Evolutionary conservation across 2,113 vertebrate genomes (phyloP), one percentile per base, ranked within the genome.

Genomic region (Puntigrus tetrazona): DNA sequence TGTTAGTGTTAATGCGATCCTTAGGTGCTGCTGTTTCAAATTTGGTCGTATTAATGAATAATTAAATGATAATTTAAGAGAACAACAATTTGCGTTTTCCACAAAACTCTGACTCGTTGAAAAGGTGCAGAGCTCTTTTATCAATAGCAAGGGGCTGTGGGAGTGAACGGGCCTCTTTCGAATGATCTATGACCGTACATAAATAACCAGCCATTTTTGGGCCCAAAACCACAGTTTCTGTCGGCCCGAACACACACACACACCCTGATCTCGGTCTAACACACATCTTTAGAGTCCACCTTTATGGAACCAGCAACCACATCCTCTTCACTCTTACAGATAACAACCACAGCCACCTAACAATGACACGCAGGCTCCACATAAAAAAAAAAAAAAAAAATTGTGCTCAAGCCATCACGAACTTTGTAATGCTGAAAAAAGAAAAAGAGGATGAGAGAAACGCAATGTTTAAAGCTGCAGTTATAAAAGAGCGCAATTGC

Each of bases 281-380:
- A 89, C 81, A 70, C 76, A 63, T 84, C 81, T 78, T 59, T 52
- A 38, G 16, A 61, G 38, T 81, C 57, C 50, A 78, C 72, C 82
- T 82, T 73, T 86, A 82, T 82, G 72, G 69, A 89, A 65, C 76
- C 87, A 80, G 89, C 93, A 92, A 95, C 93, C 94, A 94, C 94
- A 95, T 95, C 94, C 94, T 94, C 91, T 89, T 89, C 90, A 77
- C 92, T 91, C 88, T 47, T 83, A 25, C 55, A 93, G 94, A 95
- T 94, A 95, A 85, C 79, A 84, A 34, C 87, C 86, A 27, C 81
- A 50, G 75, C 31, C 85, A 88, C 34, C 67, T 22, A 81, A 84
- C 84, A 81, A 65, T 63, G 79, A 50, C 38, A 55, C 7, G 0
- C 79, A 55, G 59, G 18, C 59, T 14, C 29, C 27, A 29, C 47